These are phyloP conservation scores for Eilema caniola DNA, from an alignment of 2,888 invertebrate species.

Conservation along the genomic window DNA sequence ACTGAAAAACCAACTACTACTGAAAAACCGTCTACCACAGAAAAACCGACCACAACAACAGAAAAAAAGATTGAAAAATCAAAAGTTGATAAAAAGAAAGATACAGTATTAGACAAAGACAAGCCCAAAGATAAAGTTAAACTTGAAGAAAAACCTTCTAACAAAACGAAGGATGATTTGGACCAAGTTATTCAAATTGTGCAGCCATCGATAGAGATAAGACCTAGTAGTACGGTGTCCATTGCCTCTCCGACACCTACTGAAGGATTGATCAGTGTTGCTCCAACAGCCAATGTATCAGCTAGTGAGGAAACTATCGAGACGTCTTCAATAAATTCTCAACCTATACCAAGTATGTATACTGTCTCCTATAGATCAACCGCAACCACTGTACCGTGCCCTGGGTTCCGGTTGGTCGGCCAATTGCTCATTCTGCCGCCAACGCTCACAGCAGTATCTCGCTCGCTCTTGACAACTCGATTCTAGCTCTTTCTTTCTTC, in stretches of 20 bases:
- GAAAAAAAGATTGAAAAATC: constrained; percentile 59
- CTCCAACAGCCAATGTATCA: constrained; percentile 53
- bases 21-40: constrained; percentile 48
- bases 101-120: constrained; percentile 67
- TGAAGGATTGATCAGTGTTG: constrained; percentile 65
- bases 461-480: too few relatives aligned
- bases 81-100: constrained; percentile 78
- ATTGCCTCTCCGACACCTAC: constrained; percentile 73
- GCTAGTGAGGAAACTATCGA: constrained; percentile 52
- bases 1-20: constrained; percentile 57
- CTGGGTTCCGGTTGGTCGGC: too few relatives aligned
- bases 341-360: constrained; percentile 73
- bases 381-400: too few relatives aligned
- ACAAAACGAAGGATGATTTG: constrained; percentile 58
- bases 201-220: constrained; percentile 70
- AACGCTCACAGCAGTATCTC: too few relatives aligned
- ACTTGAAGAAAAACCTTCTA: constrained; percentile 63
- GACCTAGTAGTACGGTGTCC: constrained; percentile 47
- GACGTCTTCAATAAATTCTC: constrained; percentile 72
- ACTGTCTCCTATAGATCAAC: too few relatives aligned
- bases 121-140: constrained; percentile 67
- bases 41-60: constrained; percentile 56
- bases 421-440: too few relatives aligned
- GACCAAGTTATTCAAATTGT: constrained; percentile 70
- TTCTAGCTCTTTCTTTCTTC: too few relatives aligned